These are phyloP conservation scores for Orbicella faveolata DNA, from an alignment of 64 coral and sea anemone species.

Conservation along the genomic window DNA sequence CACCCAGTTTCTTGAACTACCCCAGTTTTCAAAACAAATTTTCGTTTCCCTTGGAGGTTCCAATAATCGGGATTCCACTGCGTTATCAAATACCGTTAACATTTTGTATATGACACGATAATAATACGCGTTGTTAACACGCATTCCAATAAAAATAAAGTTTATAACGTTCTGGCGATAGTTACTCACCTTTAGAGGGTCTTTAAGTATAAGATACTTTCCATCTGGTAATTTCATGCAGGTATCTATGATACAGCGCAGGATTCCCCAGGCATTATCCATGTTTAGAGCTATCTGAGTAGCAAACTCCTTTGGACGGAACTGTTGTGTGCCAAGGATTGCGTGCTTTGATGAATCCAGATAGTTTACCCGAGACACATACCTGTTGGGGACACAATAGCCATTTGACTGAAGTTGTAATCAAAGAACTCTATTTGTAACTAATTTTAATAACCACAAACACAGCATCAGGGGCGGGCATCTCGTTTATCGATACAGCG, in stretches of 20 bases:
- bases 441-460: no score
- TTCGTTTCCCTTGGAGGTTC: no score
- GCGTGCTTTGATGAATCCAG: slow-evolving; percentile 92
- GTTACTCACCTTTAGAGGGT: slow-evolving; percentile 82
- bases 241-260: slow-evolving; percentile 93
- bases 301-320: slow-evolving; percentile 89
- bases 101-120: no score
- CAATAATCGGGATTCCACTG: no score
- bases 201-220: slow-evolving; percentile 95
- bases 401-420: no score
- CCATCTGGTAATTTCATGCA: slow-evolving; percentile 95
- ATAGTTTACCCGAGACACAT: slow-evolving; percentile 92
- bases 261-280: slow-evolving; percentile 97
- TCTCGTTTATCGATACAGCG: no score
- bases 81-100: no score
- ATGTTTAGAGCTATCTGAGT: slow-evolving; percentile 92
- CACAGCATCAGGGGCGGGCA: no score
- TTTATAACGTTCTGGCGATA: background rate
- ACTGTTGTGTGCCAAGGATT: slow-evolving; percentile 91
- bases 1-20: no score
- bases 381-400: slow-evolving; percentile 25
- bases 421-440: no score
- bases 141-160: background rate
- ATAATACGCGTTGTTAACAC: background rate
- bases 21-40: no score